Conservation (phyloP, 2,797 vertebrate species). For the Miichthys miiuy region DNA sequence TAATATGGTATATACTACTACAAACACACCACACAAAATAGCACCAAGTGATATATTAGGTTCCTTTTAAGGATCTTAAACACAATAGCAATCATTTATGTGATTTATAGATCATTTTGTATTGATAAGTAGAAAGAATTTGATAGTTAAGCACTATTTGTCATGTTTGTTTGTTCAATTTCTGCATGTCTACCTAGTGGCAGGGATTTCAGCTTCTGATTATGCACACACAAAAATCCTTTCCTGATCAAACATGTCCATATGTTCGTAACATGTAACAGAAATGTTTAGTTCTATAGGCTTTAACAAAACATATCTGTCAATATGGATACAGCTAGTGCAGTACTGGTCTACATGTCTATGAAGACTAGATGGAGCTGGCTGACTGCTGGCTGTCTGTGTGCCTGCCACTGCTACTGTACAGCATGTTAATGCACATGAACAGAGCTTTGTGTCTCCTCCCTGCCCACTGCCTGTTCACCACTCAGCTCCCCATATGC, state of each 20-base stretch:
- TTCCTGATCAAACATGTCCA: slow-evolving; percentile 9
- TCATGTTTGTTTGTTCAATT: background rate
- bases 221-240: slow-evolving; percentile 3
- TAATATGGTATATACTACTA: background rate
- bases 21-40: background rate
- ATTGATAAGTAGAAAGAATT: background rate
- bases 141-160: background rate
- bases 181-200: background rate
- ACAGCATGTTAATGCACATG: slow-evolving; percentile 77
- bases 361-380: slow-evolving; percentile 19
- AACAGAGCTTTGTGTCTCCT: slow-evolving; percentile 74
- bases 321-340: background rate
- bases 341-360: slow-evolving; percentile 5
- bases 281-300: slow-evolving; percentile 15
- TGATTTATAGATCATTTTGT: background rate
- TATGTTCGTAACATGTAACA: slow-evolving; percentile 12
- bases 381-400: slow-evolving; percentile 59
- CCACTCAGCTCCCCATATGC: slow-evolving; percentile 87
- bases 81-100: background rate
- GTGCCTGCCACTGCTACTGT: slow-evolving; percentile 63
- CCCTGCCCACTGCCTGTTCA: slow-evolving; percentile 82
- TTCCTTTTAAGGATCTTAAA: background rate
- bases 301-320: slow-evolving; percentile 2
- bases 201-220: background rate
- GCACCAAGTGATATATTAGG: background rate